phyloP scores from a whole-genome alignment of 2,888 invertebrate species.

The Temnothorax ravouxi region DNA sequence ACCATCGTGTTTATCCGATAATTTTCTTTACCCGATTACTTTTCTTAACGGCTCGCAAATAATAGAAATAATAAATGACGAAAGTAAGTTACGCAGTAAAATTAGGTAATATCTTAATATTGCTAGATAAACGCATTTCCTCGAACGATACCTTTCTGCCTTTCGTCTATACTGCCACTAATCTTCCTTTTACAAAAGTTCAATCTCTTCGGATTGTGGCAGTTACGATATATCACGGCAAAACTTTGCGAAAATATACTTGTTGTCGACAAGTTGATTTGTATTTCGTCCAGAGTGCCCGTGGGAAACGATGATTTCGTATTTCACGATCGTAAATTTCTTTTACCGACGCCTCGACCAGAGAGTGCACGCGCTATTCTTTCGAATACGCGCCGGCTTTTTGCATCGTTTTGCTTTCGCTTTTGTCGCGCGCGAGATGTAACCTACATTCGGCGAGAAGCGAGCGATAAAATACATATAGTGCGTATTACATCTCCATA shows the following conservation, averaged over 20 bases:
- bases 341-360: neutral
- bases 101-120: neutral
- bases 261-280: slow-evolving; percentile 48
- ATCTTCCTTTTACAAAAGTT: neutral
- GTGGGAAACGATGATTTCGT: slow-evolving; percentile 37
- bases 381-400: neutral
- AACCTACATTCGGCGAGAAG: slow-evolving; percentile 34
- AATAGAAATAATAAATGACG: neutral
- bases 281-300: slow-evolving; percentile 11
- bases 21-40: neutral
- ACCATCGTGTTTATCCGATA: neutral
- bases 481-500: slow-evolving; percentile 42
- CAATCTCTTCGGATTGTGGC: neutral
- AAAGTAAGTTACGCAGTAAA: neutral
- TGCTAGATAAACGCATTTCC: neutral
- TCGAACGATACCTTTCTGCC: neutral
- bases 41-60: neutral
- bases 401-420: slow-evolving; percentile 35
- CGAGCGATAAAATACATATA: slow-evolving; percentile 50
- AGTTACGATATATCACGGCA: neutral
- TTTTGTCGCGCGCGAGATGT: slow-evolving; percentile 36
- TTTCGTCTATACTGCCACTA: neutral
- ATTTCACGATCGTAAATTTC: slow-evolving; percentile 50
- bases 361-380: slow-evolving; percentile 30
- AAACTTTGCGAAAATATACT: slow-evolving; percentile 11